Evolutionary conservation across 2,888 invertebrate genomes (phyloP), one percentile per base, ranked within the genome.

Genomic region (Acrobasis repandana): DNA sequence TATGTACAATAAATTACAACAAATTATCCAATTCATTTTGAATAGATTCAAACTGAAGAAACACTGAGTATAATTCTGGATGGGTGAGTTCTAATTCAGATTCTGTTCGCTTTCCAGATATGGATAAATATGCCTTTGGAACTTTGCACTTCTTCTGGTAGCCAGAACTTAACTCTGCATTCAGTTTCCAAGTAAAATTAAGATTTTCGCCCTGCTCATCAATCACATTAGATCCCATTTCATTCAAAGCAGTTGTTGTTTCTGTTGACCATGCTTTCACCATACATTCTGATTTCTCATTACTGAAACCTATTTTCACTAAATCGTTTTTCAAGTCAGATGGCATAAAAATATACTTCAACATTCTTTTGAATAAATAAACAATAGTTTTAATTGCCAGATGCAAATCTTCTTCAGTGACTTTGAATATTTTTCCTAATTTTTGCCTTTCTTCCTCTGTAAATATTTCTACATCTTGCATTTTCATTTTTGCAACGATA

Each of bases 331-430:
- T 90, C 36, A 92, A 76, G 72, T 86, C 71, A n/a, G 67, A 60
- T 15, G 92, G 91, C 88, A 90, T 89, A 65, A 90, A 87, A 59
- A 92, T 86, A 66, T 75, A 91, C 67, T 88, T 92, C 1, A 86
- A 63, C 65, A 87, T 74, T 68, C 81, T 83, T 72, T 85, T 90
- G 49, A 83, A 83, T 60, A 91, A 67, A 69, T 86, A 90, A 33
- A 85, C 71, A 48, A 88, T 69, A 46, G 88, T 85, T 80, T 88
- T 90, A 9, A 90, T 83, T 15, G 80, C 76, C 59, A 90, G 61
- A 1, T 76, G 63, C 58, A 91, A 73, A 57, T 68, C 77, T 47
- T 85, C 86, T 68, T 82, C 79, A 62, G 81, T 78, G 38, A 86
- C 67, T 65, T 83, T 79, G 70, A 91, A 90, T 74, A 92, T 85